phyloP scores from a whole-genome alignment of 2,113 vertebrate genomes.

The Acinonyx jubatus region DNA sequence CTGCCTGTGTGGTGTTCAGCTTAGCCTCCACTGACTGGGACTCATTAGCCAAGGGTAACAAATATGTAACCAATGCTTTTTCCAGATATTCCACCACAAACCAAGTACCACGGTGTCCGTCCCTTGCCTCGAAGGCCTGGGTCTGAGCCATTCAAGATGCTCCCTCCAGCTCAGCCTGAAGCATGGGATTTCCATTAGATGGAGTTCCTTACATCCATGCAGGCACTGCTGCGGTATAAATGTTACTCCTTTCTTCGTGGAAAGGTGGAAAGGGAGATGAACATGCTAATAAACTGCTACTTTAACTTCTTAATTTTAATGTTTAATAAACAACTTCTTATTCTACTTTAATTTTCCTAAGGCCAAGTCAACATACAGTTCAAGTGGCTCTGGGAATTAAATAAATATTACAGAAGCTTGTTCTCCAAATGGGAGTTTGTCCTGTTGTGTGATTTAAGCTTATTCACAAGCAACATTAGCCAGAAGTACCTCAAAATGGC shows the following conservation, averaged over 20 bases:
- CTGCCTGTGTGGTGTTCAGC: constrained; percentile 72
- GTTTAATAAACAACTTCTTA: constrained; percentile 57
- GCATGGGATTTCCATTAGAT: constrained; percentile 64
- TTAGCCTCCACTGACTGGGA: constrained; percentile 61
- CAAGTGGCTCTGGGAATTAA: constrained; percentile 65
- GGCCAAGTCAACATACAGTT: constrained; percentile 57
- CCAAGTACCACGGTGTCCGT: constrained; percentile 38
- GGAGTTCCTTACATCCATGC: background rate
- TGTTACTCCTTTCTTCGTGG: constrained; percentile 11
- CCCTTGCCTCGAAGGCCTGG: constrained; percentile 57
- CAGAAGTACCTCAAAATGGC: background rate
- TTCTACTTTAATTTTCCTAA: constrained; percentile 49
- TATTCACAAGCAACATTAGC: background rate
- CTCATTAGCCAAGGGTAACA: constrained; percentile 77
- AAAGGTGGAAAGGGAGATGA: background rate
- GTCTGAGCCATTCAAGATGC: constrained; percentile 52
- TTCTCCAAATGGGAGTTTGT: background rate
- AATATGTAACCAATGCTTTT: constrained; percentile 76
- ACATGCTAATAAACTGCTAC: constrained; percentile 28
- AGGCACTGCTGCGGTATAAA: background rate
- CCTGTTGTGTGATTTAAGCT: background rate
- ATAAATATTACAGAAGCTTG: constrained; percentile 53
- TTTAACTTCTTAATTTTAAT: constrained; percentile 41
- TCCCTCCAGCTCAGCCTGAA: constrained; percentile 39
- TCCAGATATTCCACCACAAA: constrained; percentile 75